Evolutionary conservation across 2,888 invertebrate species (phyloP).

Genomic region (Zele albiditarsus): DNA sequence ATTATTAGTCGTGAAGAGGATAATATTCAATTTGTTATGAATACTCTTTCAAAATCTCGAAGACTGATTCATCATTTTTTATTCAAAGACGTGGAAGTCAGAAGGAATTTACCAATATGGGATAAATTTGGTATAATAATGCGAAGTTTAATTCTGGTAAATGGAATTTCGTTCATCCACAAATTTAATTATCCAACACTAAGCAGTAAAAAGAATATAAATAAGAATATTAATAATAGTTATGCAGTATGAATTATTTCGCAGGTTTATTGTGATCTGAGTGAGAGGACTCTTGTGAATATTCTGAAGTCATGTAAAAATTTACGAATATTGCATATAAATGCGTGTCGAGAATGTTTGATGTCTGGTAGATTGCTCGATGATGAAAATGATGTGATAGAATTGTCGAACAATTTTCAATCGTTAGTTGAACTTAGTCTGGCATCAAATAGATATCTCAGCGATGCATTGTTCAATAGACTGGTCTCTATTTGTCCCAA

Average conservation of each 20-base stretch:
- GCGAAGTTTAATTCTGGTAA: constrained; percentile 75
- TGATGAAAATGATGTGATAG: constrained; percentile 75
- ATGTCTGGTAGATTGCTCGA: constrained; percentile 83
- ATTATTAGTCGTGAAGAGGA: constrained; percentile 74
- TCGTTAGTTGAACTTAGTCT: constrained; percentile 78
- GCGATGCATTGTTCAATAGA: constrained; percentile 83
- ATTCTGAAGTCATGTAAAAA: constrained; percentile 77
- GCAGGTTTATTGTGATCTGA: constrained; percentile 76
- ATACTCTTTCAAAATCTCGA: constrained; percentile 72
- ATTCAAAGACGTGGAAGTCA: constrained; percentile 76
- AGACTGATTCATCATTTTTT: constrained; percentile 74
- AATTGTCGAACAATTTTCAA: constrained; percentile 72
- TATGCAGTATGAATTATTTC: neutral
- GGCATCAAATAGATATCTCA: constrained; percentile 81
- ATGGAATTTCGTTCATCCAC: neutral
- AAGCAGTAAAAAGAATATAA: neutral
- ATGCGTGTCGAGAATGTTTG: constrained; percentile 81
- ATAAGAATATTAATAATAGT: neutral
- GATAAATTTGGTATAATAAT: constrained; percentile 76
- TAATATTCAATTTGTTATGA: constrained; percentile 69
- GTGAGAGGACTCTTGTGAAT: constrained; percentile 78
- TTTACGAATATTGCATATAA: constrained; percentile 77
- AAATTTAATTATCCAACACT: no score
- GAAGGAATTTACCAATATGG: constrained; percentile 75
- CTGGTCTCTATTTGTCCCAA: constrained; percentile 78